Conservation (phyloP, 2,113 vertebrate genomes). For the Myotis brandtii region DNA sequence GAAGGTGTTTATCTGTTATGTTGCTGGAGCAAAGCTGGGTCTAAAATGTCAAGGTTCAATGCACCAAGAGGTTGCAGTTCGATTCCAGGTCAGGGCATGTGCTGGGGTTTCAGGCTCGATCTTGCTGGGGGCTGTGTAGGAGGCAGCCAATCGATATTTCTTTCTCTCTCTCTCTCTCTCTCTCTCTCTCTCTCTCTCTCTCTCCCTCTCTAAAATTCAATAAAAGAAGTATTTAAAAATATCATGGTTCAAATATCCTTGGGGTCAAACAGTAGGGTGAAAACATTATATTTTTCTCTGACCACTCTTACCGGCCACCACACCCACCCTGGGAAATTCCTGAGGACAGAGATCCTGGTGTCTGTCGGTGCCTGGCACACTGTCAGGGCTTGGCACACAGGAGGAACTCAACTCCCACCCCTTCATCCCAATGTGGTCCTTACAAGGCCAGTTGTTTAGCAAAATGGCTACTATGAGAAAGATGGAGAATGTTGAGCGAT, state of each 20-base stretch:
- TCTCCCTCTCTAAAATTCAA: too few relatives aligned
- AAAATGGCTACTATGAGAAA: background rate
- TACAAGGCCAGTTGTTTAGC: background rate
- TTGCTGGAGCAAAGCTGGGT: background rate
- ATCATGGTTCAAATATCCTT: background rate
- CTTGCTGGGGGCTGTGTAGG: too few relatives aligned
- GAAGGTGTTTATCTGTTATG: background rate
- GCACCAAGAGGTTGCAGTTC: too few relatives aligned
- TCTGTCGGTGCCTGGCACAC: background rate
- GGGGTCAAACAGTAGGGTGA: background rate
- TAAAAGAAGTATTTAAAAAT: too few relatives aligned
- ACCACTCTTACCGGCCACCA: background rate
- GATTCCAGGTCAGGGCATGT: too few relatives aligned
- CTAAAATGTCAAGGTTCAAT: conserved; percentile 15
- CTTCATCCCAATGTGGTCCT: background rate
- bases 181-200: too few relatives aligned
- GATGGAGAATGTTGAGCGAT: background rate
- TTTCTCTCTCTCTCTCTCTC: too few relatives aligned
- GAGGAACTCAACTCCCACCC: background rate
- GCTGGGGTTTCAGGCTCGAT: too few relatives aligned
- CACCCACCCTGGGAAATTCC: background rate
- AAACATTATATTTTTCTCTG: background rate
- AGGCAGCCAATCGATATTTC: too few relatives aligned
- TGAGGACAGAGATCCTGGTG: background rate
- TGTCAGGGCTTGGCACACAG: background rate